phyloP scores from a whole-genome alignment of 2,888 invertebrate genomes.

The Apotomis capreana region DNA sequence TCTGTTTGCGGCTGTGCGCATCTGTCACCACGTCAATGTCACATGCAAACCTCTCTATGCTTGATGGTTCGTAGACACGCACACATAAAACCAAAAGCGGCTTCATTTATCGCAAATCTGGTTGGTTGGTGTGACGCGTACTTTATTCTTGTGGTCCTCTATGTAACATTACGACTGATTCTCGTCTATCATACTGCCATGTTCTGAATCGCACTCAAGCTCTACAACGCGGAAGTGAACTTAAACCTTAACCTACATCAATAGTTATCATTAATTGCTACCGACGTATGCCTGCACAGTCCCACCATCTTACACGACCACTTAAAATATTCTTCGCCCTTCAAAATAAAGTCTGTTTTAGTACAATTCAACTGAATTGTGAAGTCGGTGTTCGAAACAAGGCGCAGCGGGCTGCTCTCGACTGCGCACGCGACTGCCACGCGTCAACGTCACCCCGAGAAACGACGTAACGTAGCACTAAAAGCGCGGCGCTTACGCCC shows the following conservation, averaged over 20 bases:
- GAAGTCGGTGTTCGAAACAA: conserved; percentile 8
- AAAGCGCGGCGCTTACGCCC: background rate
- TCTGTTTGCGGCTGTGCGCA: too few relatives aligned
- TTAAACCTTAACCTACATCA: conserved; percentile 6
- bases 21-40: too few relatives aligned
- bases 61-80: too few relatives aligned
- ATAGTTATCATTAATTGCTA: conserved; percentile 21
- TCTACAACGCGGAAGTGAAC: conserved; percentile 5
- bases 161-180: too few relatives aligned
- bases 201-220: background rate
- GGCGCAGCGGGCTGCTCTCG: conserved; percentile 33
- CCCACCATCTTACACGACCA: background rate
- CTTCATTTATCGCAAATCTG: too few relatives aligned
- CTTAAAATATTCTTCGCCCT: background rate
- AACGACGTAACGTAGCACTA: background rate
- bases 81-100: too few relatives aligned
- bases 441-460: conserved; percentile 4
- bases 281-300: conserved; percentile 16
- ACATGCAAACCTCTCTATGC: too few relatives aligned
- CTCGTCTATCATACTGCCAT: too few relatives aligned
- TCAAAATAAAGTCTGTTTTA: background rate
- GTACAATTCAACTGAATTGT: background rate
- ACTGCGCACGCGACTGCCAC: conserved; percentile 37
- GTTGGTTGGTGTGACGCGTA: too few relatives aligned
- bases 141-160: too few relatives aligned